Conservation (phyloP, 2,888 invertebrate genomes). For the Eledone cirrhosa region DNA sequence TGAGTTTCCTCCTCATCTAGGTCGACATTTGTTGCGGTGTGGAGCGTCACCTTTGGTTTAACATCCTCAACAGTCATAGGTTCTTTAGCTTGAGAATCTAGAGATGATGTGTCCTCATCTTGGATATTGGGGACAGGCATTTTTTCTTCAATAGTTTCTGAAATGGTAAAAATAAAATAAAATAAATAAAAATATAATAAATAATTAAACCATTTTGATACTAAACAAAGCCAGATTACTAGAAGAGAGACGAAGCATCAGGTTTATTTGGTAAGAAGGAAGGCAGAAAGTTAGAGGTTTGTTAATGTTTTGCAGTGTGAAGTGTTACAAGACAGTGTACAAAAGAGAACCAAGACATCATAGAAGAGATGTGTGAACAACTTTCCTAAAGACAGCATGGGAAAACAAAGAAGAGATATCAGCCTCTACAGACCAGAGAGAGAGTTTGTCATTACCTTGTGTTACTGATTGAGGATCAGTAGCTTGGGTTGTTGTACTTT, state of each 20-base stretch:
- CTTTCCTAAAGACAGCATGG: fast-evolving
- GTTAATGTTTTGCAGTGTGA: no score
- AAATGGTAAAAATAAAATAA: not conserved
- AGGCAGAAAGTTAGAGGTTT: fast-evolving
- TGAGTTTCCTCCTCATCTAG: conserved; percentile 19
- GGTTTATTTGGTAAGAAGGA: not conserved
- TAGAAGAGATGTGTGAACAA: no score
- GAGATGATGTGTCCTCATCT: conserved; percentile 9
- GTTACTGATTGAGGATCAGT: not conserved
- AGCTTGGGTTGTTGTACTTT: conserved; percentile 5
- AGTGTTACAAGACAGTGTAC: not conserved
- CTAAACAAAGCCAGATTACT: no score
- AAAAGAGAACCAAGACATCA: not conserved
- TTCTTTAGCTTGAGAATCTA: conserved; percentile 17
- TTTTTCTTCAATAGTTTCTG: conserved; percentile 1
- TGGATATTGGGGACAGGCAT: not conserved
- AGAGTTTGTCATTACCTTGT: not conserved
- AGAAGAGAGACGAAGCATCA: not conserved
- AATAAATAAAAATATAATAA: not conserved
- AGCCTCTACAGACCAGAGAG: not conserved
- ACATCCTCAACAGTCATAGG: conserved; percentile 1
- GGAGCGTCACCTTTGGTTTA: not conserved
- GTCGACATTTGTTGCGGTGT: not conserved
- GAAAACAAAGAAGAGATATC: not conserved
- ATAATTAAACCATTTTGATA: not conserved